A percentile compares a stretch with the other conserved stretches of the same genome.
Evolutionary conservation across 2,113 vertebrate species (phyloP).

Genomic region (Tor tambroides): DNA sequence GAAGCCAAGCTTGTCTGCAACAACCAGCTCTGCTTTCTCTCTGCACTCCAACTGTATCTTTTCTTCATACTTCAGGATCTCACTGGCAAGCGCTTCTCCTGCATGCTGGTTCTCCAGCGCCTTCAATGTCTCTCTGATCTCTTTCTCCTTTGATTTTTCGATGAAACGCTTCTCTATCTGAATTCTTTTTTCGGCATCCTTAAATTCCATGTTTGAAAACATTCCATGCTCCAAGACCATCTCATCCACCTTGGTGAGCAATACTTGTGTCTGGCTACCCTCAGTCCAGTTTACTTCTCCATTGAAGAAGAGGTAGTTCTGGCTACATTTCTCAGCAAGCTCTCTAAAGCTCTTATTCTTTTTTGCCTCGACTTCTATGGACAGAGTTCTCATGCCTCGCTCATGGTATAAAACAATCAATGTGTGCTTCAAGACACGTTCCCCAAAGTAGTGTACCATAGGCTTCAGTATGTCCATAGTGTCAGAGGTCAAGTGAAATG

Average conservation of each 20-base stretch:
- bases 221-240: slow-evolving; percentile 33
- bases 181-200: slow-evolving; percentile 53
- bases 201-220: slow-evolving; percentile 38
- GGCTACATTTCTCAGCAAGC: slow-evolving; percentile 51
- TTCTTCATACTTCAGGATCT: slow-evolving; percentile 16
- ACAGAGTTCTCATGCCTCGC: not conserved
- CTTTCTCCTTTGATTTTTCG: slow-evolving; percentile 31
- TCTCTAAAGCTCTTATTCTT: slow-evolving; percentile 34
- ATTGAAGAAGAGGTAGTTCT: slow-evolving; percentile 48
- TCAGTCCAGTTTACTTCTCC: slow-evolving; percentile 12
- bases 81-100: slow-evolving; percentile 23
- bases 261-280: not conserved
- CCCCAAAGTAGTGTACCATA: slow-evolving; percentile 46
- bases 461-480: slow-evolving; percentile 18
- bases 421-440: slow-evolving; percentile 44
- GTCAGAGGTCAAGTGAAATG: not conserved
- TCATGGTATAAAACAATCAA: slow-evolving; percentile 53
- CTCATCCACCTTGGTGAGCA: slow-evolving; percentile 45
- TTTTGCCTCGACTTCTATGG: slow-evolving; percentile 27
- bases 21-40: slow-evolving; percentile 37
- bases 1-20: slow-evolving; percentile 47
- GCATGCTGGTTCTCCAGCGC: slow-evolving; percentile 33
- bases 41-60: slow-evolving; percentile 29
- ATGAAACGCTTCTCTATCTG: slow-evolving; percentile 27
- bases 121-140: slow-evolving; percentile 8